phyloP scores from a whole-genome alignment of 2,113 vertebrate genomes.

The Myotis brandtii region DNA sequence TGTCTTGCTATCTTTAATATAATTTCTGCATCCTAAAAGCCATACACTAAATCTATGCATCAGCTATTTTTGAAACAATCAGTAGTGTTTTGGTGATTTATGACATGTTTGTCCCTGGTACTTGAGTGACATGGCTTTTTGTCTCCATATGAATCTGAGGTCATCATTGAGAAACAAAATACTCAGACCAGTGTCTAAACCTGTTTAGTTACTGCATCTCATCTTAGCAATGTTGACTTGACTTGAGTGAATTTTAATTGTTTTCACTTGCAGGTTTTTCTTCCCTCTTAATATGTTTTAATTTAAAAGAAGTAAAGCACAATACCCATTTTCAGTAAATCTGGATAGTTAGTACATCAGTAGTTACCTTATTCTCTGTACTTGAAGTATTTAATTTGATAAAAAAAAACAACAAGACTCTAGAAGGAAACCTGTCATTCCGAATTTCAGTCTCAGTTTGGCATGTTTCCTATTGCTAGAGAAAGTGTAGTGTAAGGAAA shows the following conservation, averaged over 20 bases:
- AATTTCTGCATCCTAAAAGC: constrained; percentile 19
- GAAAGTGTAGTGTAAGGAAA: constrained; percentile 30
- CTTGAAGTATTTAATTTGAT: constrained; percentile 13
- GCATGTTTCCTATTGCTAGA: constrained; percentile 28
- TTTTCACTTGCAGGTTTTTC: constrained; percentile 30
- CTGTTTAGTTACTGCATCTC: background rate
- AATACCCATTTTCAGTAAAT: background rate
- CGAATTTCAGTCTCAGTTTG: constrained; percentile 50
- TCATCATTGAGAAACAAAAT: background rate
- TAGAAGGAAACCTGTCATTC: constrained; percentile 14
- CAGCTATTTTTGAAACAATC: background rate
- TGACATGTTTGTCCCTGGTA: background rate
- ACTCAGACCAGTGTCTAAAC: background rate
- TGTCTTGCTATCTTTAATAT: background rate
- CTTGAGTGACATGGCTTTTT: background rate
- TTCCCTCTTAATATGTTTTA: constrained; percentile 4
- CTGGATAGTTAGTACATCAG: background rate
- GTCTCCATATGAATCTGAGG: background rate
- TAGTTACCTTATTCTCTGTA: background rate
- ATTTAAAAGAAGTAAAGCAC: constrained; percentile 26
- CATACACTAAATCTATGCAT: background rate
- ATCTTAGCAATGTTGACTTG: background rate
- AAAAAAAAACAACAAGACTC: background rate
- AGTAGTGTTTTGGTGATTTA: background rate
- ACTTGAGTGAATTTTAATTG: constrained; percentile 5